These are phyloP conservation scores for Chrosomus eos DNA, from an alignment of 2,797 vertebrate species.

Conservation along the genomic window DNA sequence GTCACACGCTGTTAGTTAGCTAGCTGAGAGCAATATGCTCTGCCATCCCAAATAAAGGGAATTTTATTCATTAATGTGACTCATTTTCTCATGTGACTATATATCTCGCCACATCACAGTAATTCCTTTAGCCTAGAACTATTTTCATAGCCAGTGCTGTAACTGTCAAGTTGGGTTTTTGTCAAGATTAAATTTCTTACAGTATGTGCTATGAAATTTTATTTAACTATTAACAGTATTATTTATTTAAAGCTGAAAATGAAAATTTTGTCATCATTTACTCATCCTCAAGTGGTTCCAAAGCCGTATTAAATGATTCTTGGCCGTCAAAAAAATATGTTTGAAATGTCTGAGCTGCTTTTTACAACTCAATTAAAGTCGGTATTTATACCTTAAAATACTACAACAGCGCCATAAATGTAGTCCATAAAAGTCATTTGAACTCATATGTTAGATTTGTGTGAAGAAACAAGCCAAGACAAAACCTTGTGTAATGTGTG, in stretches of 20 bases:
- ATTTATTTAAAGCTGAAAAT: conserved; percentile 4
- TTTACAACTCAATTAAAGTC: background rate
- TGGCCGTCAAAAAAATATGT: background rate
- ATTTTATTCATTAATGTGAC: conserved; percentile 42
- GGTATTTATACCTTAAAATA: background rate
- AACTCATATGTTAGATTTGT: background rate
- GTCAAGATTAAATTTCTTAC: conserved; percentile 6
- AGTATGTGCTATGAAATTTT: background rate
- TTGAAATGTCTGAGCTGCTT: background rate
- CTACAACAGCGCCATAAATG: background rate
- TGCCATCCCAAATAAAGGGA: conserved; percentile 22
- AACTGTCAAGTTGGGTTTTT: conserved; percentile 23
- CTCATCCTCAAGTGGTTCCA: background rate
- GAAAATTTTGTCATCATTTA: background rate
- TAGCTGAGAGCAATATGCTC: conserved; percentile 40
- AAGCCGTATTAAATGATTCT: background rate
- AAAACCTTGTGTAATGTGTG: background rate
- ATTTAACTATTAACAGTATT: conserved; percentile 6
- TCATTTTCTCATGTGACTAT: conserved; percentile 34
- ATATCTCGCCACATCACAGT: conserved; percentile 20
- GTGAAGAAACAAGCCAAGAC: background rate
- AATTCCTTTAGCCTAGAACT: conserved; percentile 25
- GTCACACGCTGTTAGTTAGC: conserved; percentile 27
- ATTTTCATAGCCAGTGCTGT: conserved; percentile 23
- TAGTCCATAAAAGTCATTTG: background rate